Evolutionary conservation across 2,888 invertebrate genomes (phyloP), one percentile per base, ranked within the genome.

Genomic region (Carabus problematicus): DNA sequence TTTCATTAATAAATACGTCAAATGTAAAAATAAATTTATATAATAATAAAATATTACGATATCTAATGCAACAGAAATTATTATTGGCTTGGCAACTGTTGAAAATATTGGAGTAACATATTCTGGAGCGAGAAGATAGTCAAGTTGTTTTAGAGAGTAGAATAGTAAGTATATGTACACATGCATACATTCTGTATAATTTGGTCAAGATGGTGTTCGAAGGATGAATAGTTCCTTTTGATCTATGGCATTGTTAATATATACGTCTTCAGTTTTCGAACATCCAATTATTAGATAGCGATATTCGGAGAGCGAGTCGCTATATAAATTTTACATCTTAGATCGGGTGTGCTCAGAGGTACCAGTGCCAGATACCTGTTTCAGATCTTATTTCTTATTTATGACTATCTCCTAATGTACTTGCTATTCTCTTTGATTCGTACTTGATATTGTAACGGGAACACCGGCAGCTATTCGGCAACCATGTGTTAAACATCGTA

Each of bases 361-460:
- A 39, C 52, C 18, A 43, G 43, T 52, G 16, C 42, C 19, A 40
- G 54, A 52, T 54, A 60, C 42, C 56, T 67, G 60, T 60, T 67
- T 67, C 60, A 67, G 60, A 67, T 60, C 67, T 67, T 67, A 67
- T 67, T 67, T 67, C 60, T 60, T 67, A 67, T 67, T 67, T 60
- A 67, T 67, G 60, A 67, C 60, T 58, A 67, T 67, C 67, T 67
- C 60, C 60, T 67, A 67, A 67, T 67, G 67, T 60, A 67, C 67
- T 60, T 67, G 60, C 12, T 67, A 67, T 59, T 67, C 60, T 60
- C 67, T 67, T 67, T 67, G 67, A 67, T 67, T 60, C 60, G 29
- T 39, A 12, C 67, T 58, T 66, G 60, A 60, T 67, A 67, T 67
- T 67, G 67, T 67, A 67, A 66, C 58, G 47, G 18, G 42, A 59